Conservation (phyloP, 2,888 invertebrate species). For the Hydropsyche betteni region DNA sequence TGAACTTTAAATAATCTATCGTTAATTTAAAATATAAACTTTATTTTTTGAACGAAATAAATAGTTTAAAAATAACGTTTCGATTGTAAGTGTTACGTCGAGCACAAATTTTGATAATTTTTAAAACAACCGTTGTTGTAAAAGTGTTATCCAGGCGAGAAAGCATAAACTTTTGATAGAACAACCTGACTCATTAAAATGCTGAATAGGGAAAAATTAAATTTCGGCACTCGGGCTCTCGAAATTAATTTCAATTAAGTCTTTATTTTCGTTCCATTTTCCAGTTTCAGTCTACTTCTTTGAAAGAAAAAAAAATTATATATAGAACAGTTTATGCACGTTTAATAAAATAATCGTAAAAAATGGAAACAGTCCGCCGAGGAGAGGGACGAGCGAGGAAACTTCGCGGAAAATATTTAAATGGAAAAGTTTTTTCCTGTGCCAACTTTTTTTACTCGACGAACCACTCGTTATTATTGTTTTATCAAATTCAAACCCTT, state of each 20-base stretch:
- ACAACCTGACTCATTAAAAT: constrained; percentile 47
- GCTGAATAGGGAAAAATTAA: constrained; percentile 47
- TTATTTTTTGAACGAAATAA: too few species aligned
- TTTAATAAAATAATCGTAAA: background rate
- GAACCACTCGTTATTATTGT: constrained; percentile 25
- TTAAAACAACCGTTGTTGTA: background rate
- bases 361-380: constrained; percentile 1
- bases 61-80: too few species aligned
- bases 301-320: background rate
- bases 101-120: background rate
- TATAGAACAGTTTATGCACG: background rate
- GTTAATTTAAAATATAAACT: too few species aligned
- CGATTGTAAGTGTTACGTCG: too few species aligned
- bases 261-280: constrained; percentile 50
- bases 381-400: constrained; percentile 9
- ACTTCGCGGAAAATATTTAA: constrained; percentile 46
- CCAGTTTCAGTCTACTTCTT: constrained; percentile 40
- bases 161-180: constrained; percentile 44
- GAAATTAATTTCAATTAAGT: constrained; percentile 51
- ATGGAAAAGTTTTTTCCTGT: constrained; percentile 45
- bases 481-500: constrained; percentile 18
- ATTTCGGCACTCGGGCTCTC: constrained; percentile 46
- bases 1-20: too few species aligned
- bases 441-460: background rate
- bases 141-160: constrained; percentile 41